Evolutionary conservation across 2,888 invertebrate genomes (phyloP), one percentile per base, ranked within the genome.

Genomic region (Eurois occulta): DNA sequence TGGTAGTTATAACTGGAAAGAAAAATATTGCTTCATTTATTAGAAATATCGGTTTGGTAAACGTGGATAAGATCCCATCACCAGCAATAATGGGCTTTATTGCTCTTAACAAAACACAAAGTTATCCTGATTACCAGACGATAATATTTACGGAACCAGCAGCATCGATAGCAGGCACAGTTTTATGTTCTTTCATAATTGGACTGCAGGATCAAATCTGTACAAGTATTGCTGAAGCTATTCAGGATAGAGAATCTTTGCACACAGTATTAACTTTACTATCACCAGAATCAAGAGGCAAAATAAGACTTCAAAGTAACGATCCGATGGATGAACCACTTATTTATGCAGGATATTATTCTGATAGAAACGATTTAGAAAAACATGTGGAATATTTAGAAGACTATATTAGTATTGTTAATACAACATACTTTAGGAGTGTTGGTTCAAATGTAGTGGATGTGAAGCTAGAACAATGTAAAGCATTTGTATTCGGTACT

Each of bases 281-380:
- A 18, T n/a, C 75, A 89, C 97, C 97, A 0, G 89, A 94, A 80
- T 97, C 97, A 0, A 94, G 91, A 43, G 97, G 98, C 7, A 84
- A 89, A 21, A 87, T 98, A 3, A 92, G 94, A 28, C 91, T 98
- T 4, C 93, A 93, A 65, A 97, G 97, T 11, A 84, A 88, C 0
- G 92, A 98, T 88, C 97, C 97, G 0, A 85, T 90, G 3, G 97
- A 97, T 5, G 93, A 95, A 55, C 98, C 98, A 0, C 87, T 96
- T 43, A 97, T 98, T 35, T 94, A 97, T 75, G 94, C 97, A 0
- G 97, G 97, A 78, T 97, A 97, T 88, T 94, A 97, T 38, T 91
- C 93, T 0, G 94, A 97, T 6, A 91, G 94, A 16, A 90, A 94
- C 32, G 98, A 98, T 87, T 84, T 97, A 0, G 90, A 95, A 10